Percentiles rank a stretch among this genome's conserved stretches.
Evolutionary conservation across 1,140 invertebrate species (phyloP).

Genomic region (Calephelis nemesis): DNA sequence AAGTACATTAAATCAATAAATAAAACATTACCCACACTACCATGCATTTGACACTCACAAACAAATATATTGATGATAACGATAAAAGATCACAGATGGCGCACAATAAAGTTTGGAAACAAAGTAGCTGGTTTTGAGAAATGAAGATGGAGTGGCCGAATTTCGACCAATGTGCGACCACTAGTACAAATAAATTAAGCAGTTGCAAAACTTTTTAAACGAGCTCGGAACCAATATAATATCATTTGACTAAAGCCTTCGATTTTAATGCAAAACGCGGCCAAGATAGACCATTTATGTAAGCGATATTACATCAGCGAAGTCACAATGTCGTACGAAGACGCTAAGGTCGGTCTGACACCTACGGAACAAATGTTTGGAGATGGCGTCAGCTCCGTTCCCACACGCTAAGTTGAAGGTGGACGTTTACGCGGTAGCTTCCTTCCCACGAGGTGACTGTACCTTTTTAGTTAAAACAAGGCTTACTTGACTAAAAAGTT

Average conservation of each 20-base stretch:
- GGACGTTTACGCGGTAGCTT: slow-evolving; percentile 1
- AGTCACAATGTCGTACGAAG: slow-evolving; percentile 3
- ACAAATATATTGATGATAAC: too few species aligned
- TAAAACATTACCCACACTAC: too few species aligned
- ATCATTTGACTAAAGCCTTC: not conserved
- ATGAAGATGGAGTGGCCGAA: too few species aligned
- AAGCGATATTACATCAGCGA: slow-evolving; percentile 4
- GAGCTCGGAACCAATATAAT: too few species aligned
- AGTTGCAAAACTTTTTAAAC: too few species aligned
- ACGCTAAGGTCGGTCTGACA: not conserved
- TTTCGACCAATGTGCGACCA: too few species aligned
- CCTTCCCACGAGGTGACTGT: not conserved
- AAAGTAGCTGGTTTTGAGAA: too few species aligned
- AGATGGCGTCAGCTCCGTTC: slow-evolving; percentile 1
- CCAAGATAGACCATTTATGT: not conserved
- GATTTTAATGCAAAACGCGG: not conserved
- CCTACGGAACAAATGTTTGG: slow-evolving; percentile 8
- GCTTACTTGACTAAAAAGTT: not conserved
- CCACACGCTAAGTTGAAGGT: slow-evolving; percentile 11
- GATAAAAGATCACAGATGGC: too few species aligned
- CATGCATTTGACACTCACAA: too few species aligned
- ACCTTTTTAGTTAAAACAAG: not conserved
- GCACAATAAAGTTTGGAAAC: too few species aligned
- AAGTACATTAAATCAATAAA: too few species aligned
- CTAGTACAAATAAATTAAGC: too few species aligned